Evolutionary conservation across 2,888 invertebrate genomes (phyloP), one percentile per base, ranked within the genome.

Genomic region (Masnerella sp.): DNA sequence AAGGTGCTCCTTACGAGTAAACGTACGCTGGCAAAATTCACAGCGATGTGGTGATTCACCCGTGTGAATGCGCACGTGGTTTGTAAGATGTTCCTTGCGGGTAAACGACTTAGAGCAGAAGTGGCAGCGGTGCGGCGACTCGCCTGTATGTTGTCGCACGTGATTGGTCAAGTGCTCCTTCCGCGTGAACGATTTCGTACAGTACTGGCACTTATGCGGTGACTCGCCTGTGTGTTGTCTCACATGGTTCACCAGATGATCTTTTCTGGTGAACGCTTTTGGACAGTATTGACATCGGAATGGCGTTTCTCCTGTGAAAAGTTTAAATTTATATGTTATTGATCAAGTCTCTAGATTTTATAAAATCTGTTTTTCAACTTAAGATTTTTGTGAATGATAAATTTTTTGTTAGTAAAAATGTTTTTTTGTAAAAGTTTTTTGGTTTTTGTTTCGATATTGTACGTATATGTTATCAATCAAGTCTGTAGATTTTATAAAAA

Each of bases 41-140:
- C 93, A 93, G 78, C 91, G 88, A 85, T 93, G 93, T 61, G 93
- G 93, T 77, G 92, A 91, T 88, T 92, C 92, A 61, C 93, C 88
- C 54, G 88, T 88, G 77, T 88, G 88, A 80, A 88, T 87, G 79
- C 93, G 91, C 86, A 95, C 93, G 84, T 95, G 95, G 88, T 94
- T 95, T 77, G 94, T 95, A 77, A 95, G 90, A 88, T 95, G 95
- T 86, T 95, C 95, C 88, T 95, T 95, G 80, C 95, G 90, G 1
- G 95, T 95, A 88, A 95, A 95, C 32, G 94, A 93, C 86, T 95
- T 95, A 79, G 93, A 92, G 89, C 95, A 95, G 88, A 92, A 95
- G 81, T 93, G 92, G 86, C 95, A 95, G 76, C 94, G 92, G 84
- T 95, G 95, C 69, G 95, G 95, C 79, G 95, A 95, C 88, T 95